Base-by-base conservation (phyloP, 2,888 invertebrate species). In the Ypsolopha sequella region DNA sequence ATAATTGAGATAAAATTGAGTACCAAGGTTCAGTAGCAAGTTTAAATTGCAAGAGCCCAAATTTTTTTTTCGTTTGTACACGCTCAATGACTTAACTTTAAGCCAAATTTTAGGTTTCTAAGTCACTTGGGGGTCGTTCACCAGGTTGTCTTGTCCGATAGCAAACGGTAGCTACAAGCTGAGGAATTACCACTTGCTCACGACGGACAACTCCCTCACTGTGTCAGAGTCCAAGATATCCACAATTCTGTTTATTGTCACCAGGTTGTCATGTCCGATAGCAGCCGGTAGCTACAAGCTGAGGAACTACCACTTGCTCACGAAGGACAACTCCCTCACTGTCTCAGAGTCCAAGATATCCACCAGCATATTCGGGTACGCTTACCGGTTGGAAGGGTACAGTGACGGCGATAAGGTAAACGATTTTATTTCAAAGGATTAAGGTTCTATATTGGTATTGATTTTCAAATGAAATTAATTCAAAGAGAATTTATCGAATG, bases 221-320 rank as follows among this genome's bases (percentile, higher is more conserved):
- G 75, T 75, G 2, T 59, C 68, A 10, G 77, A 77, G 57, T 61
- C 77, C n/a, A 76, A 75, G 58, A 76, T 76, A 57, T 78, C 79
- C 1, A 36, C 6, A 33, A 14, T 38, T 11, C 48, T 10, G n/a
- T 39, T 8, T 48, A n/a, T 54, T 56, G 1, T 4, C 24, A 24
- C 24, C 58, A 79, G 78, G 38, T 49, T 79, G 50, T 56, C 61
- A 7, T 79, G 79, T 56, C 78, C 79, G 0, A 33, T 78, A 35
- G 55, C 58, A 47, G 64, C 68, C 0, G 77, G 76, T 0, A 53
- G 11, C 6, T 76, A 76, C 62, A 60, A 59, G 35, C 53, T 78
- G 13, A 34, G 49, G 3, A 56, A 66, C 51, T 79, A 66, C 55
- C 76, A 76, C 1, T 59, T 72, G 53, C 68, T 66, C 57, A 69